These are phyloP conservation scores for Oedothorax gibbosus DNA, from an alignment of 1,140 invertebrate genomes.

Conservation along the genomic window DNA sequence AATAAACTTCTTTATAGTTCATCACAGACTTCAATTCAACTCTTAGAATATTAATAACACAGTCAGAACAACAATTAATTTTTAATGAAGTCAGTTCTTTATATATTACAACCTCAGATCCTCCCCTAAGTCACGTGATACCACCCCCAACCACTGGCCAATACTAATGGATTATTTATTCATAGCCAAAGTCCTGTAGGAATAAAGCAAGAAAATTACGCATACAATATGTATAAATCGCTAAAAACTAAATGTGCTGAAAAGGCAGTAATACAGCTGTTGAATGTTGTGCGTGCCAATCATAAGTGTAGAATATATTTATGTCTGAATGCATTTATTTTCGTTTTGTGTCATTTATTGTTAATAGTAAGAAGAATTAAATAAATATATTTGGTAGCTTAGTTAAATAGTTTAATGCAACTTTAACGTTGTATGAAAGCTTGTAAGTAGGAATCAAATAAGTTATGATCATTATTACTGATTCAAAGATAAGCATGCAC, in stretches of 20 bases:
- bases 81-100: conserved; percentile 42
- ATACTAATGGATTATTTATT: conserved; percentile 54
- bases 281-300: background rate
- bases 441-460: too few relatives aligned
- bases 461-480: too few relatives aligned
- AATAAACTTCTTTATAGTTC: too few relatives aligned
- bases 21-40: too few relatives aligned
- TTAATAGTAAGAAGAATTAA: too few relatives aligned
- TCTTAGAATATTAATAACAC: background rate
- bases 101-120: conserved; percentile 21
- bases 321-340: too few relatives aligned
- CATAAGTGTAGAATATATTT: background rate
- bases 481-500: too few relatives aligned
- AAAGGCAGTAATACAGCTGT: background rate
- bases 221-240: background rate
- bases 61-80: conserved; percentile 26
- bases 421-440: too few relatives aligned
- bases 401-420: too few relatives aligned
- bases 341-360: too few relatives aligned
- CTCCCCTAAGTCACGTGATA: conserved; percentile 47
- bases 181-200: conserved; percentile 7
- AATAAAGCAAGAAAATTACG: conserved; percentile 16
- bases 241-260: too few relatives aligned
- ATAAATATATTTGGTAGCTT: too few relatives aligned
- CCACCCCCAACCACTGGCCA: background rate